These are phyloP conservation scores for Dasypolia templi DNA, from an alignment of 2,888 invertebrate species.

Conservation along the genomic window DNA sequence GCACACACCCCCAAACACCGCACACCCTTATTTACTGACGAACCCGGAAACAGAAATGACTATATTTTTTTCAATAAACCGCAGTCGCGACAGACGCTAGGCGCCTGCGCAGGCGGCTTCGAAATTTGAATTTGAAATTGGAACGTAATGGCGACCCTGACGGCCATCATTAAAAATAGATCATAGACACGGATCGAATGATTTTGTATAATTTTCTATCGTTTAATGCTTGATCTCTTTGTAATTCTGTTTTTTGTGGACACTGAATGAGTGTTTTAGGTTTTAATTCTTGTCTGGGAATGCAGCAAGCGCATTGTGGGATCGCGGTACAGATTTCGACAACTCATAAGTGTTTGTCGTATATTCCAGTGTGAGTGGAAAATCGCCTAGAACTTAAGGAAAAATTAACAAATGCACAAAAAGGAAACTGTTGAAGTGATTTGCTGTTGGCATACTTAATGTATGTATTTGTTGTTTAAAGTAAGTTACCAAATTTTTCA, in stretches of 20 bases:
- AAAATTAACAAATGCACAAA: neutral
- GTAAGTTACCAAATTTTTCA: too few relatives aligned
- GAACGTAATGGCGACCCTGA: slow-evolving; percentile 80
- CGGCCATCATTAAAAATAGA: slow-evolving; percentile 88
- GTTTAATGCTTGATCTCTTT: slow-evolving; percentile 77
- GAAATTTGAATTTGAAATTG: slow-evolving; percentile 85
- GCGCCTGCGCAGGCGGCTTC: slow-evolving; percentile 77
- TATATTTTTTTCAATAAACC: slow-evolving; percentile 75
- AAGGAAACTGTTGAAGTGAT: too few relatives aligned
- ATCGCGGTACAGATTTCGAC: neutral
- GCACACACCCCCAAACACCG: slow-evolving; percentile 63
- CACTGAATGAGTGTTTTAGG: slow-evolving; percentile 43
- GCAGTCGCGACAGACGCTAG: slow-evolving; percentile 79
- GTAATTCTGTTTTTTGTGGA: slow-evolving; percentile 68
- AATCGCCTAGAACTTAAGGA: neutral
- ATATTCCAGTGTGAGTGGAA: neutral
- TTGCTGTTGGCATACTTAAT: too few relatives aligned
- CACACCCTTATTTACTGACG: slow-evolving; percentile 68
- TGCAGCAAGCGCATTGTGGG: slow-evolving; percentile 6
- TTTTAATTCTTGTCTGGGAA: slow-evolving; percentile 48
- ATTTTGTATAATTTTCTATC: slow-evolving; percentile 76
- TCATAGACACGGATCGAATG: slow-evolving; percentile 80
- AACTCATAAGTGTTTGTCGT: neutral
- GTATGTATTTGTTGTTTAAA: too few relatives aligned
- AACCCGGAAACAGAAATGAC: slow-evolving; percentile 75